Evolutionary conservation across 2,888 invertebrate species (phyloP), one percentile per base, ranked within the genome.

Genomic region (Oscheius sp.): DNA sequence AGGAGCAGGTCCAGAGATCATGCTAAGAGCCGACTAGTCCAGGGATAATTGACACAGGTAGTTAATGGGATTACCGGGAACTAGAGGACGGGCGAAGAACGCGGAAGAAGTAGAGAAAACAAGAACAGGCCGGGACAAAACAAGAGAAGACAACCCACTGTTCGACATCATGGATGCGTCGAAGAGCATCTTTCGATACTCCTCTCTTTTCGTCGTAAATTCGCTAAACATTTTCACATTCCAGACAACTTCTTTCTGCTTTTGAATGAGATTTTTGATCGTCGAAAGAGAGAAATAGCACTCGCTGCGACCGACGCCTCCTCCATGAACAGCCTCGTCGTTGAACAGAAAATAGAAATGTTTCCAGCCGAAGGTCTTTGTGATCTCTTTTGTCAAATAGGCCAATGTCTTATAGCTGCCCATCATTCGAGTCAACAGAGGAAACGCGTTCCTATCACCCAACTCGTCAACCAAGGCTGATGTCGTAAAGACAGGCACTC

Each of bases 361-460:
- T 1, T 80, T 77, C 78, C 82, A 81, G 6, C 92, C 92, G 72
- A 90, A 83, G 36, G 70, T 49, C 38, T 67, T 63, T 5, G 77
- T 65, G n/a, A 83, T 61, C 20, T 68, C 57, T 20, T 72, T 70
- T 14, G 78, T 75, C 44, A 86, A 73, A 49, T 70, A 54, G 22
- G 78, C 83, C 26, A 85, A 62, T 5, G 77, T 75, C 22, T 84
- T 82, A 86, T 92, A 92, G 72, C 92, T 91, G 12, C 93, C 93
- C 90, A 92, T 92, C 89, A 94, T 91, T 72, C 93, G 89, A 6
- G 94, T 94, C 68, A 95, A 88, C 0, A 93, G 91, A 20, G 90
- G 91, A 86, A 91, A 94, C 62, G 91, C 82, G 1, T 64, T 79
- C 82, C 91, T 91, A 87, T 90, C 89, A 66, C 90, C 90, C 84